phyloP scores from a whole-genome alignment of 2,888 invertebrate species.

The Eristalis intricaria region DNA sequence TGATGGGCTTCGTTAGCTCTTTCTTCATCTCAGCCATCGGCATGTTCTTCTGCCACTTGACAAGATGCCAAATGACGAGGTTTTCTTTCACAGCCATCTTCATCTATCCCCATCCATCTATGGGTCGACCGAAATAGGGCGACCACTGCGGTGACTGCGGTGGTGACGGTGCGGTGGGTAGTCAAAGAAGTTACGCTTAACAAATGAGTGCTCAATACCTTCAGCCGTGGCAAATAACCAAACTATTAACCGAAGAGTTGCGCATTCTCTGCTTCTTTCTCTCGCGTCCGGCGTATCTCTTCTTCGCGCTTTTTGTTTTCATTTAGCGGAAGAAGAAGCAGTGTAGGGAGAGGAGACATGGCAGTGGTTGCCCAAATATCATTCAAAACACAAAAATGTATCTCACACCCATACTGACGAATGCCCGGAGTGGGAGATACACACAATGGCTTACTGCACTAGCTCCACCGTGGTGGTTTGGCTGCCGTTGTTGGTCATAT shows the following conservation, averaged over 20 bases:
- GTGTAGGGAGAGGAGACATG: constrained; percentile 58
- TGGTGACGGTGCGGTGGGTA: neutral
- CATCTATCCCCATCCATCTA: constrained; percentile 15
- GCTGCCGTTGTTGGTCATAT: neutral
- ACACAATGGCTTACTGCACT: constrained; percentile 48
- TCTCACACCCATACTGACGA: constrained; percentile 61
- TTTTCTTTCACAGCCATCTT: constrained; percentile 44
- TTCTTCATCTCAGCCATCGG: constrained; percentile 6
- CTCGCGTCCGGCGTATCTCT: neutral
- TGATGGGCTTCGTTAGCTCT: constrained; percentile 34
- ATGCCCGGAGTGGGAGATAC: constrained; percentile 65
- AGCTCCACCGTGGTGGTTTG: neutral
- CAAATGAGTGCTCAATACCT: constrained; percentile 46
- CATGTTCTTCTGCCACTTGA: constrained; percentile 37
- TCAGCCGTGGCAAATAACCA: constrained; percentile 25
- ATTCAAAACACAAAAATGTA: constrained; percentile 64
- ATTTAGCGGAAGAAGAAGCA: constrained; percentile 47
- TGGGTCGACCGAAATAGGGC: constrained; percentile 37
- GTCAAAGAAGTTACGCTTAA: constrained; percentile 31
- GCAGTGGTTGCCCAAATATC: constrained; percentile 67
- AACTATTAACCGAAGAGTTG: constrained; percentile 36
- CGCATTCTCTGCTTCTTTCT: constrained; percentile 40
- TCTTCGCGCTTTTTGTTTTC: constrained; percentile 11
- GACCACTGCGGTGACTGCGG: neutral
- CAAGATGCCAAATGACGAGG: constrained; percentile 23